Evolutionary conservation across 1,140 invertebrate species (phyloP).

Genomic region (Steinernema feltiae): DNA sequence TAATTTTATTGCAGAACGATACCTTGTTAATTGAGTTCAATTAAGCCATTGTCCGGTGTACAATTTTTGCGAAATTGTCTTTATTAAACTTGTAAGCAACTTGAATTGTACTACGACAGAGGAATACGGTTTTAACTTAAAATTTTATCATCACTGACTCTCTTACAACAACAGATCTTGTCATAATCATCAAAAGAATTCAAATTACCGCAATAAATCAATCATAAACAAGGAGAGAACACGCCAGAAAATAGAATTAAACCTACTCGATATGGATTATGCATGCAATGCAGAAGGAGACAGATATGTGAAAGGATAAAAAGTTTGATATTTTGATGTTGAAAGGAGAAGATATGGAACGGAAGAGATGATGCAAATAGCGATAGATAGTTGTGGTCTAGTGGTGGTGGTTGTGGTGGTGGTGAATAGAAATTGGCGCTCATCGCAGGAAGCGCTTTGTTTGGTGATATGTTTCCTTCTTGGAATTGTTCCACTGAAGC

Average conservation of each 20-base stretch:
- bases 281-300: neutral
- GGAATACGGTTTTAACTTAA: no score
- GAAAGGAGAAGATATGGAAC: neutral
- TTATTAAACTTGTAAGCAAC: no score
- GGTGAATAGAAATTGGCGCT: neutral
- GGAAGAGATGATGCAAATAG: neutral
- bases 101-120: no score
- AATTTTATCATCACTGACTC: neutral
- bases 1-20: no score
- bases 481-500: neutral
- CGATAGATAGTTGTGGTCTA: no score
- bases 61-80: no score
- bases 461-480: slow-evolving; percentile 2
- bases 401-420: neutral
- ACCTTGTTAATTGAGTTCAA: no score
- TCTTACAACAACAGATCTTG: neutral
- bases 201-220: no score
- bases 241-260: neutral
- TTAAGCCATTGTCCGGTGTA: no score
- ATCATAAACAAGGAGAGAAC: neutral
- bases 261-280: neutral
- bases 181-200: neutral
- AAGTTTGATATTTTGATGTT: neutral
- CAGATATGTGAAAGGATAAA: neutral
- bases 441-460: neutral